Evolutionary conservation across 2,888 invertebrate species (phyloP).

Genomic region (Tenthredo distinguenda): DNA sequence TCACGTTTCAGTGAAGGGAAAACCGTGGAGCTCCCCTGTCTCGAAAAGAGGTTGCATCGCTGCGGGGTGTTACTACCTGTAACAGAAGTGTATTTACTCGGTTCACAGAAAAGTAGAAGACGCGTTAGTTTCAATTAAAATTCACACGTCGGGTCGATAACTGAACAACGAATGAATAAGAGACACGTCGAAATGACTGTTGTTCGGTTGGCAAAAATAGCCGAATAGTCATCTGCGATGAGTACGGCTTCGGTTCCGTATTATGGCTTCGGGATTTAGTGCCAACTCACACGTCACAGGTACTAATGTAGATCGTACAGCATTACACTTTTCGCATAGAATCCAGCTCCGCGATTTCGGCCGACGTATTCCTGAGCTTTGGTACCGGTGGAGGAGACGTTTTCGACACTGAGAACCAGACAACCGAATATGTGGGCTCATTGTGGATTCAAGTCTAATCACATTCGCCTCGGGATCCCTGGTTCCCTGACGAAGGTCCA

Average conservation of each 20-base stretch:
- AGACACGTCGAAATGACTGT: neutral
- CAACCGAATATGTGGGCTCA: neutral
- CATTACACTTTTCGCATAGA: neutral
- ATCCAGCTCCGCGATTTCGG: neutral
- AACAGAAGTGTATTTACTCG: neutral
- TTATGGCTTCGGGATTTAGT: slow-evolving; percentile 26
- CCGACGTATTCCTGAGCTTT: neutral
- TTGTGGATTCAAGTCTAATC: neutral
- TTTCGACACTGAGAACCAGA: neutral
- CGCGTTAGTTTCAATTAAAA: slow-evolving; percentile 2
- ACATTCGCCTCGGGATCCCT: neutral
- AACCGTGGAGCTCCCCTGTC: neutral
- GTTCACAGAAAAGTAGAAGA: neutral
- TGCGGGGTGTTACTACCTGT: neutral
- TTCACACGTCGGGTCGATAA: neutral
- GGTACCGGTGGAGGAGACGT: neutral
- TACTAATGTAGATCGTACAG: neutral
- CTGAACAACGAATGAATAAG: neutral
- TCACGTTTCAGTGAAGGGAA: slow-evolving; percentile 19
- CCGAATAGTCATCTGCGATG: neutral
- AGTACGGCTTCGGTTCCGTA: neutral
- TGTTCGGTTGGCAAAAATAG: neutral
- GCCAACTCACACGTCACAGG: neutral
- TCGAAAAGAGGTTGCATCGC: neutral
- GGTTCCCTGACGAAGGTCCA: neutral